Base-by-base conservation (phyloP, 2,797 vertebrate species). In the Poecilia wingei region DNA sequence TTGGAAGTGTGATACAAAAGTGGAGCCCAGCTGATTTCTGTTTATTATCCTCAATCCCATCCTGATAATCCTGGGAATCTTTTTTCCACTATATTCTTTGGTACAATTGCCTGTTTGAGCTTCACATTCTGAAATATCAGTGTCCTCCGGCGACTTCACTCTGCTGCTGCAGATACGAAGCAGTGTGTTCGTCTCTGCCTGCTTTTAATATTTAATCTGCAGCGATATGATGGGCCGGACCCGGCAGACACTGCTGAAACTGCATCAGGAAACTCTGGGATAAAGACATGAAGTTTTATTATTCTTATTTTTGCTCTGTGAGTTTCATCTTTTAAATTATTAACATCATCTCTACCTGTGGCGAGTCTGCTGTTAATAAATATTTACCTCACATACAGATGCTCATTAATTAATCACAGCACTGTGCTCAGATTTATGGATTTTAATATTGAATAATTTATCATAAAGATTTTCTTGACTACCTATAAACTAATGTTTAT, bases 151-250 rank as follows among this genome's bases (percentile, higher is more conserved):
- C 78, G 14, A 78, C 82, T 79, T 79, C 72, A 6, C 66, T 72
- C 76, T 12, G 74, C 80, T 36, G 64, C 70, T 20, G 61, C 79
- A 1, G 81, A 84, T 70, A 80, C 49, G 16, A 79, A 51, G 81
- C 66, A 0, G 41, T 16, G 14, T 46, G 82, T 77, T 88, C 81
- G n/a, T 88, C 82, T 80, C 78, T 25, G 73, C n/a, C 77, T 3
- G 46, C 84, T 86, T 78, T 91, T 86, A 91, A 93, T 93, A 90
- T 91, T 91, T 93, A 74, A 93, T 88, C 73, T 5, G 39, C 81
- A 49, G 84, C 0, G 66, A 91, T 87, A 87, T 87, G 89, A 87
- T 79, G 84, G 59, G 83, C 70, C 78, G 53, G 72, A 77, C 77
- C 45, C 22, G 28, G 79, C 70, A 72, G 51, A 28, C 83, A 86